Percentiles rank a stretch among this genome's conserved stretches.
These are phyloP conservation scores for Poeciliopsis gracilis DNA, from an alignment of 2,797 vertebrate species.

Conservation along the genomic window DNA sequence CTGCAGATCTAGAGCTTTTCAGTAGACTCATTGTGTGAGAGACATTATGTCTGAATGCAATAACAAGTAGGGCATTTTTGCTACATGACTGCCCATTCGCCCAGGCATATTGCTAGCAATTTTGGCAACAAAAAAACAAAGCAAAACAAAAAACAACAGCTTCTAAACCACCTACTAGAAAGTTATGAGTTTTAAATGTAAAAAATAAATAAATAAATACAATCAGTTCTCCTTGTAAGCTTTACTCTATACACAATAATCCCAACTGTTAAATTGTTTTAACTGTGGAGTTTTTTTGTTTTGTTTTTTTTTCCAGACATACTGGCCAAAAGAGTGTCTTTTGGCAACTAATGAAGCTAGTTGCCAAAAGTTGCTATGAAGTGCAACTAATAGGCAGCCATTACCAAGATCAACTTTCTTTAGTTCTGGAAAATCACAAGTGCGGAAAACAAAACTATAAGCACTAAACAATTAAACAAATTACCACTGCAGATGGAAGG, in stretches of 20 bases:
- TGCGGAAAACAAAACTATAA: not conserved
- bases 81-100: conserved; percentile 66
- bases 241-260: not conserved
- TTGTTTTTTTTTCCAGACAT: not conserved
- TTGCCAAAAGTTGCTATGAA: not conserved
- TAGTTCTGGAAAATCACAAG: not conserved
- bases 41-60: conserved; percentile 2
- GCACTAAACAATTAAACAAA: not conserved
- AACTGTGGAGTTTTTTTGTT: not conserved
- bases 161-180: not conserved
- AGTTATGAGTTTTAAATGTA: not conserved
- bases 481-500: not conserved
- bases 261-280: not conserved
- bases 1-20: not conserved
- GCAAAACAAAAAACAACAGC: conserved; percentile 3
- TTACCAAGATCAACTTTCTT: not conserved
- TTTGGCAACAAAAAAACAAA: conserved; percentile 15
- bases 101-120: not conserved
- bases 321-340: too few relatives aligned
- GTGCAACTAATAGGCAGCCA: not conserved
- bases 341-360: too few relatives aligned
- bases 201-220: not conserved
- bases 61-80: conserved; percentile 58
- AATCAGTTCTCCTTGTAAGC: not conserved
- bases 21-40: conserved; percentile 1